Conservation (phyloP, 2,888 invertebrate species). For the Laothoe populi region DNA sequence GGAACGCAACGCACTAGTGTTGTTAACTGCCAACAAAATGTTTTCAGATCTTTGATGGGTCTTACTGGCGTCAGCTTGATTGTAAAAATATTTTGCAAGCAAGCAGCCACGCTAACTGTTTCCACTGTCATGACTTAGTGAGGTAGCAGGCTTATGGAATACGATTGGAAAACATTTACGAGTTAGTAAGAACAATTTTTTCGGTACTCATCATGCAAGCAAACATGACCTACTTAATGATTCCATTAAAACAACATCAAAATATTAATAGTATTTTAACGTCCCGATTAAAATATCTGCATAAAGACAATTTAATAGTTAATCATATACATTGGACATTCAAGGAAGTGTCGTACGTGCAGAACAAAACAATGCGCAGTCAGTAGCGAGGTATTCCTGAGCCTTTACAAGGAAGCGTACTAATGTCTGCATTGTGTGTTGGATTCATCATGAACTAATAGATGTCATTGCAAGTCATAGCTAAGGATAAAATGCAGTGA, state of each 20-base stretch:
- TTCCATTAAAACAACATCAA: background rate
- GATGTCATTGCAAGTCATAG: background rate
- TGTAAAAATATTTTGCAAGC: no score
- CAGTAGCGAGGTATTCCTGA: background rate
- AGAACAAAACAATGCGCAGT: background rate
- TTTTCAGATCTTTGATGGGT: no score
- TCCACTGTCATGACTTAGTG: no score
- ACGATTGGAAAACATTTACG: no score
- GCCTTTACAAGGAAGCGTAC: background rate
- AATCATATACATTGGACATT: background rate
- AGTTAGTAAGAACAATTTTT: no score
- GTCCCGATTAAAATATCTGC: no score
- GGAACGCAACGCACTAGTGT: no score
- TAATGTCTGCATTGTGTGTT: slow-evolving; percentile 9
- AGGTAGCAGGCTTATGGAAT: no score
- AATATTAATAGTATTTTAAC: slow-evolving; percentile 7
- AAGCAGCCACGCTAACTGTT: no score
- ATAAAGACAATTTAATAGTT: background rate
- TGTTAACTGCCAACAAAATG: no score
- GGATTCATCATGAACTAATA: background rate
- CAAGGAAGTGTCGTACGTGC: slow-evolving; percentile 16
- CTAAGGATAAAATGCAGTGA: background rate
- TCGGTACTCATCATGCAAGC: no score
- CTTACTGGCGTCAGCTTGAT: no score
- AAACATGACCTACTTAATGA: background rate